Evolutionary conservation across 2,888 invertebrate species (phyloP).

Genomic region (Lucinisca nassula): DNA sequence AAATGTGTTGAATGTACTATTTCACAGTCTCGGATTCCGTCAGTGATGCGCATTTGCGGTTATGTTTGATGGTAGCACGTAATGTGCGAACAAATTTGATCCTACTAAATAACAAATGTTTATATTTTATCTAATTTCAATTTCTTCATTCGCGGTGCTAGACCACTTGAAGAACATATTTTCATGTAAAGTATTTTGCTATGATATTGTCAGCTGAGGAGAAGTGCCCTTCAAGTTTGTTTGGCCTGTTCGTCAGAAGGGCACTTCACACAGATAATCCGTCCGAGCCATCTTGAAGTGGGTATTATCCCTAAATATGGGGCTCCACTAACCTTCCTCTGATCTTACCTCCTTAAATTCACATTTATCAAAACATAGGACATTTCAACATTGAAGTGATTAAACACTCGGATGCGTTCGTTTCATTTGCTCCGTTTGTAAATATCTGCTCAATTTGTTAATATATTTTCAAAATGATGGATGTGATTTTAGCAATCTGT

Average conservation of each 20-base stretch:
- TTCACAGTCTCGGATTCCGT: background rate
- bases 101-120: background rate
- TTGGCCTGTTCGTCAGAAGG: slow-evolving; percentile 42
- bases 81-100: no score
- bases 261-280: slow-evolving; percentile 55
- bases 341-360: slow-evolving; percentile 60
- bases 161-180: background rate
- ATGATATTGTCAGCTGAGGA: background rate
- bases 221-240: slow-evolving; percentile 54
- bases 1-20: background rate
- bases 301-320: slow-evolving; percentile 51
- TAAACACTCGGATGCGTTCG: slow-evolving; percentile 55
- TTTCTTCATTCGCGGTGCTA: background rate
- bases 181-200: slow-evolving; percentile 7
- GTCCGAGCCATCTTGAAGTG: slow-evolving; percentile 47
- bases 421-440: slow-evolving; percentile 35
- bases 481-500: no score
- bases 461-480: background rate
- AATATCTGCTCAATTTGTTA: slow-evolving; percentile 1
- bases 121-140: background rate
- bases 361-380: slow-evolving; percentile 61
- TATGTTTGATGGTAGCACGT: background rate
- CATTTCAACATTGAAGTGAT: slow-evolving; percentile 53
- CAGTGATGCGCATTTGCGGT: background rate
- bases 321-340: slow-evolving; percentile 58